These are phyloP conservation scores for Drosophila testacea DNA, from an alignment of 2,888 invertebrate genomes.

Conservation along the genomic window DNA sequence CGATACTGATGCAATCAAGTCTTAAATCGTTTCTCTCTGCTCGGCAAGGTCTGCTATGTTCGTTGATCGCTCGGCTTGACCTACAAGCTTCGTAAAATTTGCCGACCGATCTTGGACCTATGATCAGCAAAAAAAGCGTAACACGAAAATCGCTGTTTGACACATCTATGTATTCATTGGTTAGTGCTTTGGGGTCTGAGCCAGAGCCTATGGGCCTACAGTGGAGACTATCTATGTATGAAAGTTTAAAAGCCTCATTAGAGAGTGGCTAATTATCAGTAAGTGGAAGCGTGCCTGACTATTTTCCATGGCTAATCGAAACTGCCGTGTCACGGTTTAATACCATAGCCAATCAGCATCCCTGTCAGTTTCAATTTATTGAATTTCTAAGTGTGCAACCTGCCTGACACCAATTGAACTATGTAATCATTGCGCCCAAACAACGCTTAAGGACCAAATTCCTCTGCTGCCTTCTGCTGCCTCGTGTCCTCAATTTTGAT, in stretches of 20 bases:
- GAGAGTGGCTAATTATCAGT: conserved; percentile 57
- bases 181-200: conserved; percentile 37
- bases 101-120: too few relatives aligned
- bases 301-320: conserved; percentile 8
- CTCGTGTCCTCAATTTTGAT: conserved; percentile 64
- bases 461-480: neutral
- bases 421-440: conserved; percentile 60
- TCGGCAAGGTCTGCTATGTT: too few relatives aligned
- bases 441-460: conserved; percentile 55
- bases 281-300: conserved; percentile 42
- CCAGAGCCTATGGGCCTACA: conserved; percentile 21
- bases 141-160: too few relatives aligned
- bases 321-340: conserved; percentile 47
- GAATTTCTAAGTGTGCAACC: conserved; percentile 21
- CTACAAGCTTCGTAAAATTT: too few relatives aligned
- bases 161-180: too few relatives aligned
- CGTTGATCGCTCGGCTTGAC: too few relatives aligned
- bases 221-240: conserved; percentile 12
- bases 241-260: conserved; percentile 56
- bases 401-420: conserved; percentile 65
- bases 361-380: conserved; percentile 53
- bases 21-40: too few relatives aligned
- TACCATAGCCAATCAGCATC: conserved; percentile 29
- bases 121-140: too few relatives aligned
- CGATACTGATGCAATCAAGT: too few relatives aligned